Evolutionary conservation across 1,140 invertebrate species (phyloP).

Genomic region (Achroia grisella): DNA sequence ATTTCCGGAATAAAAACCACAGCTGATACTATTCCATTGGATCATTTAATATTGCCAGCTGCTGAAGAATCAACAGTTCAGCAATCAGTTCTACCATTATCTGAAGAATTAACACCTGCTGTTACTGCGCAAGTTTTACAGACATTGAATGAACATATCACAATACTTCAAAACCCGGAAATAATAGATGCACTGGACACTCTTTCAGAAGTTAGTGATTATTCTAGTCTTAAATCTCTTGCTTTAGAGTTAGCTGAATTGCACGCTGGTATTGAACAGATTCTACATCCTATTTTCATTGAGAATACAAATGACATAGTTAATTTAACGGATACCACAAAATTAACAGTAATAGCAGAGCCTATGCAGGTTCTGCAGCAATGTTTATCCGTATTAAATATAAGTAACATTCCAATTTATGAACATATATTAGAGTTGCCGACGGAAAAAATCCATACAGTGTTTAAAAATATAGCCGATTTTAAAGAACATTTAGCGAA

Average conservation of each 20-base stretch:
- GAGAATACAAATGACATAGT: constrained; percentile 33
- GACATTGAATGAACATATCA: constrained; percentile 44
- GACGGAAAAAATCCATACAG: constrained; percentile 37
- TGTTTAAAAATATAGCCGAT: constrained; percentile 29
- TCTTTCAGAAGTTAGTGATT: constrained; percentile 41
- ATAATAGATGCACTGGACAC: constrained; percentile 43
- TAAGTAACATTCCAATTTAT: constrained; percentile 44
- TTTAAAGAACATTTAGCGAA: constrained; percentile 44
- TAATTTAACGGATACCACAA: constrained; percentile 21
- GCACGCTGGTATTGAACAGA: constrained; percentile 48
- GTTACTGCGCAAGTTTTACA: constrained; percentile 32
- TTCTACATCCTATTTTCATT: constrained; percentile 42
- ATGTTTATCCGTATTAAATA: constrained; percentile 45
- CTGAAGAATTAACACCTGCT: constrained; percentile 16
- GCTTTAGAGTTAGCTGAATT: constrained; percentile 45
- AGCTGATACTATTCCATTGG: constrained; percentile 52
- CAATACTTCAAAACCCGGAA: constrained; percentile 42
- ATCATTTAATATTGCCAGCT: constrained; percentile 30
- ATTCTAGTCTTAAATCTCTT: constrained; percentile 47
- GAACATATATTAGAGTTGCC: constrained; percentile 44
- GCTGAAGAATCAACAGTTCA: constrained; percentile 23
- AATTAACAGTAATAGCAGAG: constrained; percentile 54
- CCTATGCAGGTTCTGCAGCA: constrained; percentile 58
- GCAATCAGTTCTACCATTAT: constrained; percentile 21
- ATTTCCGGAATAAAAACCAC: constrained; percentile 74